phyloP scores from a whole-genome alignment of 2,113 vertebrate species.

The Macquaria australasica region DNA sequence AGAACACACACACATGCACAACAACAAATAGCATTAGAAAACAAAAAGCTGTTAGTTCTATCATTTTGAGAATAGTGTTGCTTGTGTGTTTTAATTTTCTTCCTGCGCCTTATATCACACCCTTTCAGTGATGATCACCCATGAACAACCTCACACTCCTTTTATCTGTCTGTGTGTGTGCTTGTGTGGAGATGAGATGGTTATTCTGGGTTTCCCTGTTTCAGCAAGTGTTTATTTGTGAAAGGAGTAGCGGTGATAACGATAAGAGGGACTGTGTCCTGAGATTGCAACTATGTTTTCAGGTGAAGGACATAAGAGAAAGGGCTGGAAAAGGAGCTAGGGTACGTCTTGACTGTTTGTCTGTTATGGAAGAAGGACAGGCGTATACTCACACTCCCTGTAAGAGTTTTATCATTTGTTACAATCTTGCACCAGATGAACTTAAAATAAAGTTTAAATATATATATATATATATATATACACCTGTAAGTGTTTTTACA shows the following conservation, averaged over 20 bases:
- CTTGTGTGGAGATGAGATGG: constrained; percentile 25
- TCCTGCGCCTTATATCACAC: constrained; percentile 57
- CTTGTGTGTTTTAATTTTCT: constrained; percentile 27
- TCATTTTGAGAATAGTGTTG: neutral
- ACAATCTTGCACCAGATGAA: constrained; percentile 66
- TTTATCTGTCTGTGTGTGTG: constrained; percentile 8
- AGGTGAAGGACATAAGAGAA: constrained; percentile 10
- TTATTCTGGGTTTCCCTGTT: constrained; percentile 7
- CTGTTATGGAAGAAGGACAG: constrained; percentile 25
- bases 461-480: constrained; percentile 22
- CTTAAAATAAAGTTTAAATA: constrained; percentile 72
- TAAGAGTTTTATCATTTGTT: constrained; percentile 64
- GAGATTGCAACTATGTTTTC: constrained; percentile 34
- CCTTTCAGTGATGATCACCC: constrained; percentile 30
- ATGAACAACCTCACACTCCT: constrained; percentile 40
- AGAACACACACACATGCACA: constrained; percentile 1
- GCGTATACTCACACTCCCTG: constrained; percentile 45
- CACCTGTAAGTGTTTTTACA: constrained; percentile 58
- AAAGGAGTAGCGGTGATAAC: neutral
- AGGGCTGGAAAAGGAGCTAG: constrained; percentile 3
- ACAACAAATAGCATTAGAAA: constrained; percentile 6
- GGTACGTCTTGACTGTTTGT: constrained; percentile 16
- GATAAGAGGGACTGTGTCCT: neutral
- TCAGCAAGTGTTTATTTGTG: constrained; percentile 56
- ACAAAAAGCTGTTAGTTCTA: neutral